Percentiles rank a stretch among this genome's conserved stretches.
These are phyloP conservation scores for Ginglymostoma cirratum DNA, from an alignment of 2,113 vertebrate genomes.

Conservation along the genomic window DNA sequence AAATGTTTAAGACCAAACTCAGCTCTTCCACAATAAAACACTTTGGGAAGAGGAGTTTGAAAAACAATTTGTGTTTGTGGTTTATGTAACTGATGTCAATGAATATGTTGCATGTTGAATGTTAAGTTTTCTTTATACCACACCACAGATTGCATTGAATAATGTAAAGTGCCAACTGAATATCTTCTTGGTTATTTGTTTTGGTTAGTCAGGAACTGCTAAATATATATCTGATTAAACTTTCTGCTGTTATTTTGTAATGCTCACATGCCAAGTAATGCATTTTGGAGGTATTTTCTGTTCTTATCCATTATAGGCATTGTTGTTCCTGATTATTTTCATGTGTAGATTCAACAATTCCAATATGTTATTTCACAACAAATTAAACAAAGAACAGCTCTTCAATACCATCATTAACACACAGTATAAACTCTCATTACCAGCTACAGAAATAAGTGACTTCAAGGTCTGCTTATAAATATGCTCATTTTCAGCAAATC, in stretches of 20 bases:
- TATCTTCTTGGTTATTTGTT: not conserved
- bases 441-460: slow-evolving; percentile 22
- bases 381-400: slow-evolving; percentile 21
- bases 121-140: not conserved
- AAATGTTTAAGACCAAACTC: not conserved
- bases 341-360: not conserved
- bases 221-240: not conserved
- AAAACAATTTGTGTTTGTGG: not conserved
- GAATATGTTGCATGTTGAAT: not conserved
- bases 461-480: slow-evolving; percentile 19
- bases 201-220: not conserved
- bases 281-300: not conserved
- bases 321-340: slow-evolving; percentile 24
- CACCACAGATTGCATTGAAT: not conserved
- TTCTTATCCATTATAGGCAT: not conserved
- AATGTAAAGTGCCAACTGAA: not conserved
- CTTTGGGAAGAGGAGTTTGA: not conserved
- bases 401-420: slow-evolving; percentile 5
- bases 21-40: not conserved
- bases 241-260: not conserved
- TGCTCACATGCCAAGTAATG: not conserved
- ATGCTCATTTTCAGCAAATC: slow-evolving; percentile 28
- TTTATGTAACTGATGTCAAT: not conserved
- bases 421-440: slow-evolving; percentile 12
- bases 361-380: slow-evolving; percentile 17